phyloP scores from a whole-genome alignment of 2,888 invertebrate genomes.

The Melipona beecheii region DNA sequence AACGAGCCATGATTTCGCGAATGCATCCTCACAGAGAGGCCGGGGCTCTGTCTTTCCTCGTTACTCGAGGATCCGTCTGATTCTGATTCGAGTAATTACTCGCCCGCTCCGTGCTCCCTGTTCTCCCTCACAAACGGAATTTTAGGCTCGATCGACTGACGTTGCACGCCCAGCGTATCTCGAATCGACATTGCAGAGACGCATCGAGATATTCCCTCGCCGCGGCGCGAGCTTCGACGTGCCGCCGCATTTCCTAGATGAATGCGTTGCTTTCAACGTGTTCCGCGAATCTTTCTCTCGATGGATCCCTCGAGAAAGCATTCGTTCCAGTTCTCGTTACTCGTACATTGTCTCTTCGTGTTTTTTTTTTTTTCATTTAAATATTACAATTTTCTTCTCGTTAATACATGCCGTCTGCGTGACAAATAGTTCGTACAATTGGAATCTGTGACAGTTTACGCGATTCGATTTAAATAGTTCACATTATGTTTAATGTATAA shows the following conservation, averaged over 20 bases:
- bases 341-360: background rate
- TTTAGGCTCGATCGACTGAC: constrained; percentile 20
- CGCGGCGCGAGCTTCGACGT: background rate
- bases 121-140: constrained; percentile 13
- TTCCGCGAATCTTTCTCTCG: background rate
- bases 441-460: no score
- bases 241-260: background rate
- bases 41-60: constrained; percentile 13
- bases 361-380: background rate
- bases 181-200: background rate
- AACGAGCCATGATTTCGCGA: constrained; percentile 8
- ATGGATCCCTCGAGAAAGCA: background rate
- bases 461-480: no score
- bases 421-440: no score
- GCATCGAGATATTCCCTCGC: background rate
- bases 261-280: constrained; percentile 5
- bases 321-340: background rate
- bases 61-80: constrained; percentile 24
- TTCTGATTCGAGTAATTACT: constrained; percentile 42
- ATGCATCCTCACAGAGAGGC: background rate
- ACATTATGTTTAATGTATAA: no score
- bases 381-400: background rate
- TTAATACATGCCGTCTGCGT: no score
- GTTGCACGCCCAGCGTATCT: background rate
- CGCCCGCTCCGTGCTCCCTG: constrained; percentile 8